Conservation (phyloP, 1,140 invertebrate species). For the Dendroctonus valens region DNA sequence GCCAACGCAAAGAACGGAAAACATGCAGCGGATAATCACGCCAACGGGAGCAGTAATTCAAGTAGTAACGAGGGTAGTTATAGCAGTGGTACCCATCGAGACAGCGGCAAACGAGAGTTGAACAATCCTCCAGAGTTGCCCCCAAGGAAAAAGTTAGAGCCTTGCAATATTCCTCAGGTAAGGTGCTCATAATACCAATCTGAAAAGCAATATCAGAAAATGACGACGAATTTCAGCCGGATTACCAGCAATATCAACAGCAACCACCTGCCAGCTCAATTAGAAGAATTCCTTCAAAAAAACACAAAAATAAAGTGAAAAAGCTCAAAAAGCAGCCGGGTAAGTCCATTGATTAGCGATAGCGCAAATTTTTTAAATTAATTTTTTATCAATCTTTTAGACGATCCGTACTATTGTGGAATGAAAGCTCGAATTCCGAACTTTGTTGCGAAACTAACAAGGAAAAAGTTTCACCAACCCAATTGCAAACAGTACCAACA, state of each 20-base stretch:
- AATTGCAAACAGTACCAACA: constrained; percentile 12
- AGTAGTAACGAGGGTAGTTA: neutral
- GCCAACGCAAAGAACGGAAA: neutral
- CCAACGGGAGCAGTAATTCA: too few relatives aligned
- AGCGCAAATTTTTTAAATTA: neutral
- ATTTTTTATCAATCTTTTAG: constrained; percentile 44
- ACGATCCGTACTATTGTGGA: constrained; percentile 90
- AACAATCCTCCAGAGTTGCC: constrained; percentile 81
- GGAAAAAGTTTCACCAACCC: constrained; percentile 18
- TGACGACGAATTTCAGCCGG: constrained; percentile 12
- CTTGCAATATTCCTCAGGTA: constrained; percentile 26
- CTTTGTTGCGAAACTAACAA: constrained; percentile 68
- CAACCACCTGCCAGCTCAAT: constrained; percentile 12
- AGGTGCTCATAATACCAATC: neutral
- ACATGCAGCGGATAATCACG: too few relatives aligned
- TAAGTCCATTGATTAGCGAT: neutral
- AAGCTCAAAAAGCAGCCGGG: constrained; percentile 18
- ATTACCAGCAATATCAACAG: constrained; percentile 8
- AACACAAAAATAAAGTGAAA: constrained; percentile 22
- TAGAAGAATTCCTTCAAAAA: constrained; percentile 22
- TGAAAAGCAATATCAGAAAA: neutral
- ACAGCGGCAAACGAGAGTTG: constrained; percentile 47
- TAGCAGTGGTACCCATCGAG: neutral
- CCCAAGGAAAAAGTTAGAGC: constrained; percentile 79
- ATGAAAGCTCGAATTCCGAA: constrained; percentile 76